Evolutionary conservation across 2,888 invertebrate genomes (phyloP), one percentile per base, ranked within the genome.

Genomic region (Metallyticus violacea): DNA sequence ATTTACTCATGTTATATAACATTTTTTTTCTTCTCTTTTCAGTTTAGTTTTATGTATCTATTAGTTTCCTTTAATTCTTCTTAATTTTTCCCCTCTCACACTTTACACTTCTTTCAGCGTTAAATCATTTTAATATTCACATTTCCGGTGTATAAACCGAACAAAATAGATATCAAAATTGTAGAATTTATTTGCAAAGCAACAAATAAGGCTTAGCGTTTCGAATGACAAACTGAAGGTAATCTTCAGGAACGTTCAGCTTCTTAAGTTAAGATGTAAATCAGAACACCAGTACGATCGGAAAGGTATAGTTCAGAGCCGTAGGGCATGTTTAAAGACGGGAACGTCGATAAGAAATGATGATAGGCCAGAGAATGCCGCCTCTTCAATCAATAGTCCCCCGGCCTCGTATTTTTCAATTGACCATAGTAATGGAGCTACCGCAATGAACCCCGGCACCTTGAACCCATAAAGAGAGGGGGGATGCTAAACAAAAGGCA

Each of bases 401-500:
- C 77, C 83, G 77, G n/a, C 15, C 77, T 83, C 83, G 2, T 29
- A 83, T 77, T 83, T 83, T 83, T 83, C 83, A 83, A 28, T 83
- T 77, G 77, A 7, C 83, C 29, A 7, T 82, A 82, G 26, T 82
- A 82, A 82, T 82, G 76, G 30, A 28, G 76, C 83, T 83, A 81
- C 62, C 26, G 26, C 81, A 40, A 81, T 26, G 40, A 62, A 22
- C 40, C 22, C 40, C 40, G 40, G 40, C 40, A 62, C 40, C 40
- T 62, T 62, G 40, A 81, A 9, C 40, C 15, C 40, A 29, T 81
- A 26, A 82, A 76, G 26, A 26, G 1, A n/a, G 26, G 76, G 26
- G 76, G 7, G 62, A 82, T 7, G 7, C 29, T 83, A 83, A 85
- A 85, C 85, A 81, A 85, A 80, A 77, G 85, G 79, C 79, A 78